Evolutionary conservation across 1,140 invertebrate genomes (phyloP).

Genomic region (Pectinophora gossypiella): DNA sequence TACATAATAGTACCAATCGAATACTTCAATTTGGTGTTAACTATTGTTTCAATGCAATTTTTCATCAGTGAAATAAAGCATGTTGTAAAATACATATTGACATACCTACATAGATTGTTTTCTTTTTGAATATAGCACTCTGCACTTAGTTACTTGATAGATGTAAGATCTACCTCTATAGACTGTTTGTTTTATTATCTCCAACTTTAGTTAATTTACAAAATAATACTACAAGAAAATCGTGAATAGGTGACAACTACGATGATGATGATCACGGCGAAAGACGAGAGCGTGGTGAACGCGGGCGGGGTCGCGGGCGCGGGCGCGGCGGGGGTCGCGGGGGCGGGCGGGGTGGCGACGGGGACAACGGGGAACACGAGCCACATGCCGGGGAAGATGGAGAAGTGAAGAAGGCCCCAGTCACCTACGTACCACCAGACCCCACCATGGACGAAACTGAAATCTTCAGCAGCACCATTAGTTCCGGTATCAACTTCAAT

Average conservation of each 20-base stretch:
- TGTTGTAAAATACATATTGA: too few species aligned
- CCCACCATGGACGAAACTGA: conserved; percentile 81
- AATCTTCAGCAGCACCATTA: conserved; percentile 83
- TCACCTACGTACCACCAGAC: conserved; percentile 90
- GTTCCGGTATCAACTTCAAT: conserved; percentile 91
- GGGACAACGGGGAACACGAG: conserved; percentile 9
- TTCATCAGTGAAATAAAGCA: too few species aligned
- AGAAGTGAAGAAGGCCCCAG: conserved; percentile 72
- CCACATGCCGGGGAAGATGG: conserved; percentile 35
- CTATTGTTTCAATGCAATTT: too few species aligned
- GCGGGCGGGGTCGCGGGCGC: conserved; percentile 29
- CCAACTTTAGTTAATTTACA: too few species aligned
- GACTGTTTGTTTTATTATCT: too few species aligned
- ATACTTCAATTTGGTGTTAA: too few species aligned
- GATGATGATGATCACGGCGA: conserved; percentile 28
- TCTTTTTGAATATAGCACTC: too few species aligned
- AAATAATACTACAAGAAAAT: too few species aligned
- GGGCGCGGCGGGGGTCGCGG: conserved; percentile 30
- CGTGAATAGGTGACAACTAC: conserved; percentile 8
- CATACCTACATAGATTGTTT: too few species aligned
- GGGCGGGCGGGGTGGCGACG: conserved; percentile 24
- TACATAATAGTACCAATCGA: too few species aligned
- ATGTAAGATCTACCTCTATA: too few species aligned
- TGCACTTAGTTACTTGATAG: too few species aligned
- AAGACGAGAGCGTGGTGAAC: conserved; percentile 33